Evolutionary conservation across 2,888 invertebrate genomes (phyloP).

Genomic region (Spisula solida): DNA sequence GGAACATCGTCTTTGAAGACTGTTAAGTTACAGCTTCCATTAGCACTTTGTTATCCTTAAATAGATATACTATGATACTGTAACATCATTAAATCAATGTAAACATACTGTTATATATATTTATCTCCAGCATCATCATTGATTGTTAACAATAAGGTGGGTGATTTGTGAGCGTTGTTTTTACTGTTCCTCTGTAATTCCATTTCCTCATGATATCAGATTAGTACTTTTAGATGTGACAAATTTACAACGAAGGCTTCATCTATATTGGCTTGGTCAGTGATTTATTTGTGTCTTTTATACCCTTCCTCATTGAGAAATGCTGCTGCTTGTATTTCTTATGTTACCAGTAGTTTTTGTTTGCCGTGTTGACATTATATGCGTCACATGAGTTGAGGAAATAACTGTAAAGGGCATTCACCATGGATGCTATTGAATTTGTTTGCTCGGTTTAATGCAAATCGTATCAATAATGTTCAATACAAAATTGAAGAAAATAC

Average conservation of each 20-base stretch:
- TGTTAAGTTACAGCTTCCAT: too few species aligned
- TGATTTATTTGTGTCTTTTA: not conserved
- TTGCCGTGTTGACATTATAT: not conserved
- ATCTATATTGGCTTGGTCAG: not conserved
- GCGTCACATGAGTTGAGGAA: not conserved
- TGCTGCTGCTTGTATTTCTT: not conserved
- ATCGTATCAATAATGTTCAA: too few species aligned
- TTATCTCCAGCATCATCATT: not conserved
- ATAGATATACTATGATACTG: too few species aligned
- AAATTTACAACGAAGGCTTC: not conserved
- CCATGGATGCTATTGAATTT: not conserved
- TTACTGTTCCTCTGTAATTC: not conserved
- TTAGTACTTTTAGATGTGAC: conserved; percentile 14
- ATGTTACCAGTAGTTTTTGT: not conserved
- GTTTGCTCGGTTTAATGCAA: too few species aligned
- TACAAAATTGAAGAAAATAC: too few species aligned
- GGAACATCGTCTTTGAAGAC: too few species aligned
- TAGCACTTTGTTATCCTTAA: too few species aligned
- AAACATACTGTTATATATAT: too few species aligned
- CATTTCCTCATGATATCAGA: not conserved
- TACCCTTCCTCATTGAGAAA: too few species aligned
- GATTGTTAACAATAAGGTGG: not conserved
- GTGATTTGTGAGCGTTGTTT: not conserved
- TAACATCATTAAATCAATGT: too few species aligned
- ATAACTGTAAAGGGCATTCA: not conserved